Evolutionary conservation across 2,888 invertebrate species (phyloP).

Genomic region (Allygus modestus): DNA sequence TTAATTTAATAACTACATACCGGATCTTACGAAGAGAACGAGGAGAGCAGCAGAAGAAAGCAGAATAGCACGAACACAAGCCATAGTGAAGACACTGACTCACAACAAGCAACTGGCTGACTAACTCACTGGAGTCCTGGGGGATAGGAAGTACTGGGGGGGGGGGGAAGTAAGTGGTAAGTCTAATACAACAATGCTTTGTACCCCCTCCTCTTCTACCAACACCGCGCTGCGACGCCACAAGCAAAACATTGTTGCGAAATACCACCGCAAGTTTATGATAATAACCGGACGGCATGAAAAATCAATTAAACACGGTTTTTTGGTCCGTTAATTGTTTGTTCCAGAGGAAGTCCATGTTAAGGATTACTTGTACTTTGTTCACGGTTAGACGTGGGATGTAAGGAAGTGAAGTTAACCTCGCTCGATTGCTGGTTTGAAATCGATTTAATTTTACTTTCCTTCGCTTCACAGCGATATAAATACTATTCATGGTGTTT

Average conservation of each 20-base stretch:
- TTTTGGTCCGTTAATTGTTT: not conserved
- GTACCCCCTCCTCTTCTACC: not conserved
- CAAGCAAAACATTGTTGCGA: not conserved
- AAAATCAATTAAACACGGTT: not conserved
- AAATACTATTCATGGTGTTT: too few species aligned
- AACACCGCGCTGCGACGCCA: not conserved
- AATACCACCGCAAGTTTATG: not conserved
- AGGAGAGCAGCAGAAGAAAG: not conserved
- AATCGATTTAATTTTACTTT: too few species aligned
- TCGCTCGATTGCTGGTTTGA: too few species aligned
- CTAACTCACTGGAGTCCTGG: not conserved
- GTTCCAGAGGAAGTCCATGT: not conserved
- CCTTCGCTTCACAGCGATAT: too few species aligned
- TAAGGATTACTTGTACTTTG: not conserved
- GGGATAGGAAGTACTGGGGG: not conserved
- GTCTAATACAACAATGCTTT: conserved; percentile 4
- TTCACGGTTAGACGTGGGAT: not conserved
- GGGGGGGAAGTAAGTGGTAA: not conserved
- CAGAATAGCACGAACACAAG: not conserved
- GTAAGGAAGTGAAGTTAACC: too few species aligned
- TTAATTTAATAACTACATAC: not conserved
- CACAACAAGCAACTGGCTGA: conserved; percentile 14
- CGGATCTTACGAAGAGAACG: conserved; percentile 10
- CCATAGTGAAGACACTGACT: conserved; percentile 35
- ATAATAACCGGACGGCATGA: not conserved